Evolutionary conservation across 2,888 invertebrate genomes (phyloP), one percentile per base, ranked within the genome.

Genomic region (Mesodorylaimus sp.): DNA sequence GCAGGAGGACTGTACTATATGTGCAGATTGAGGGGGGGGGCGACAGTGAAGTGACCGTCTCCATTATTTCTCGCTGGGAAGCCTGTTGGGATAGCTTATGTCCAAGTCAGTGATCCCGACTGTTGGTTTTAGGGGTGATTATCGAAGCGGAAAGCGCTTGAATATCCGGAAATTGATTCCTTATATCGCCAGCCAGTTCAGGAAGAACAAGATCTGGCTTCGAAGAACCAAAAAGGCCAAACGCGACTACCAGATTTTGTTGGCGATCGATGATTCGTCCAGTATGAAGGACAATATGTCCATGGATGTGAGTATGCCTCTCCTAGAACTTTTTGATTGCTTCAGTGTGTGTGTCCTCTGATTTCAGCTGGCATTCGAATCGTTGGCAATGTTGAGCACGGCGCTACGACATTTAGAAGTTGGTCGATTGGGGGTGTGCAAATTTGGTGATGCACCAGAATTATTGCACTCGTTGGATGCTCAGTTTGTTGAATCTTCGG

Each of bases 131-230:
- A 72, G 71, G 70, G 97, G 97, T 23, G 97, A 99, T 69, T 97
- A 85, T 69, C 77, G 91, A 47, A 93, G 89, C 0, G 97, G 97
- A 0, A 82, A 88, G 53, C 77, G 97, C 5, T 82, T 99, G 47
- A 99, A 97, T 70, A 97, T 99, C 95, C 78, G 93, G 43, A 86
- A 84, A 62, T 83, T 99, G 49, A 91, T 97, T 63, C 87, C 95
- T 0, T 99, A 97, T 72, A 89, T 99, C 57, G 99, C 99, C 21
- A 93, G 93, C 53, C 85, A 95, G 68, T 99, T 93, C 72, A 77
- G 95, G 42, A 97, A 97, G 68, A 95, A 99, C 67, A 91, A 93
- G 68, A 99, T 99, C 62, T 99, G 97, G 97, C 66, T 99, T 61
- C 75, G 95, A 16, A 74, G 97, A 49, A 93, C 88, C 0, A 88